Evolutionary conservation across 2,113 vertebrate genomes (phyloP).

Genomic region (Gavialis gangeticus): DNA sequence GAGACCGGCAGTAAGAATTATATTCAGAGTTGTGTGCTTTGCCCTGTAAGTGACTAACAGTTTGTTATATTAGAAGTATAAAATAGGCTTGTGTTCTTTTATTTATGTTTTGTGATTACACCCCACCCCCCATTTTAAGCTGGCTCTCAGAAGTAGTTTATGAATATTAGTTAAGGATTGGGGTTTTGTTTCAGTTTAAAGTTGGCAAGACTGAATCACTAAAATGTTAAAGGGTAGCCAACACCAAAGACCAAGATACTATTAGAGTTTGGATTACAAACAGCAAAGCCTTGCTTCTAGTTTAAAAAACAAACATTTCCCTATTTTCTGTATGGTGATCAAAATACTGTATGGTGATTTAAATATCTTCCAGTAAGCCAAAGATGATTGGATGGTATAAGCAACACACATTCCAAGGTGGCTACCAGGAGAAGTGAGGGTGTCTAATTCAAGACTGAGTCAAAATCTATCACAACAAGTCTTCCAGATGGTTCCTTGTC

Average conservation of each 20-base stretch:
- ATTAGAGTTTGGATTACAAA: rapidly evolving
- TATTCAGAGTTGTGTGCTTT: not conserved
- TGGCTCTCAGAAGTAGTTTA: not conserved
- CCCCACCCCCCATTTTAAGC: no score
- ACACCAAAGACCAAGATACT: not conserved
- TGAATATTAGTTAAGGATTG: not conserved
- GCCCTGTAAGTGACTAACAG: not conserved
- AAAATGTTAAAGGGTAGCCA: not conserved
- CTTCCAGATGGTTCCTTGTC: no score
- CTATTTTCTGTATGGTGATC: not conserved
- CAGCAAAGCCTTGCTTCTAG: not conserved
- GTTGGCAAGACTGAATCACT: rapidly evolving
- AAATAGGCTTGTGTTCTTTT: not conserved
- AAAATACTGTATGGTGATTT: not conserved
- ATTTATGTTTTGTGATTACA: rapidly evolving
- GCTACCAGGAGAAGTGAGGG: not conserved
- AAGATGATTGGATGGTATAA: not conserved
- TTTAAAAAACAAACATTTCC: not conserved
- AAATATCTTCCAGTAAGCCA: not conserved
- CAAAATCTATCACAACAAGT: not conserved
- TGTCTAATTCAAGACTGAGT: not conserved
- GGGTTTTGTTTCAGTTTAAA: not conserved
- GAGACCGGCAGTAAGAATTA: not conserved
- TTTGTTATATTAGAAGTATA: not conserved
- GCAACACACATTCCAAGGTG: no score